Percentiles rank a stretch among this genome's conserved stretches.
Evolutionary conservation across 2,113 vertebrate genomes (phyloP).

Genomic region (Phycodurus eques): DNA sequence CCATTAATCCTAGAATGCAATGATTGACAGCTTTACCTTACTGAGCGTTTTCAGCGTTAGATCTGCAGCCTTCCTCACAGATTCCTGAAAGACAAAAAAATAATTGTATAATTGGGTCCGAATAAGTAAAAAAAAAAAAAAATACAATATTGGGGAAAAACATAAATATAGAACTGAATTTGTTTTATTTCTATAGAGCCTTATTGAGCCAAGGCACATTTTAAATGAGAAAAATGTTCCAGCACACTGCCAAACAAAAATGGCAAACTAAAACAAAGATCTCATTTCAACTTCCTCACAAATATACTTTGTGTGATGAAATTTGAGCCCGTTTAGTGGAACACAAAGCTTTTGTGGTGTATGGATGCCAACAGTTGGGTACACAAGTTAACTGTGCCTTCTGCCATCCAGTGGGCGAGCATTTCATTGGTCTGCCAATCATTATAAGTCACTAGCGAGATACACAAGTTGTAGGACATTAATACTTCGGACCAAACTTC

Average conservation of each 20-base stretch:
- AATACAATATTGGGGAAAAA: too few species aligned
- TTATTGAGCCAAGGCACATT: too few species aligned
- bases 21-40: conserved; percentile 77
- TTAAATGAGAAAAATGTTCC: too few species aligned
- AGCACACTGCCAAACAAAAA: too few species aligned
- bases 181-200: too few species aligned
- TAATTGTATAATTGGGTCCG: neutral
- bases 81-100: conserved; percentile 78
- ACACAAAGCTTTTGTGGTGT: neutral
- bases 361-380: neutral
- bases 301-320: too few species aligned
- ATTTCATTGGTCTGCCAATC: neutral
- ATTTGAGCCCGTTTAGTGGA: too few species aligned
- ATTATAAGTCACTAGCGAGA: neutral
- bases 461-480: neutral
- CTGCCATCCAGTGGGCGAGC: neutral
- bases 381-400: neutral
- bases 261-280: too few species aligned
- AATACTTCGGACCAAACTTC: neutral
- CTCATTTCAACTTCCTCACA: too few species aligned
- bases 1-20: neutral
- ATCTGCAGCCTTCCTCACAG: conserved; percentile 94
- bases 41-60: conserved; percentile 93
- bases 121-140: neutral
- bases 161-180: too few species aligned